Conservation (phyloP, 2,888 invertebrate genomes). For the Hemaris fuciformis region DNA sequence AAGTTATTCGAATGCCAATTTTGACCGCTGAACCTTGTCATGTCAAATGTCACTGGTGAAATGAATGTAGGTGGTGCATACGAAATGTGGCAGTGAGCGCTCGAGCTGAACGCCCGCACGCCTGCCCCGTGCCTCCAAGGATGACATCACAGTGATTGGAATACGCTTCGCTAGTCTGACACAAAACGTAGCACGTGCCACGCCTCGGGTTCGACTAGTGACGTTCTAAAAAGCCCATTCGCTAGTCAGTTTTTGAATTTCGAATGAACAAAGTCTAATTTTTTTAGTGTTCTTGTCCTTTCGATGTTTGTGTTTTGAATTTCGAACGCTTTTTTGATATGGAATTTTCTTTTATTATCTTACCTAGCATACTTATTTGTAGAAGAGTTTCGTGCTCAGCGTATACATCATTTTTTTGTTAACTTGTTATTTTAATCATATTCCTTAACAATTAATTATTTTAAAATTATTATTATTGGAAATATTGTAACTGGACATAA, state of each 20-base stretch:
- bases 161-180: conserved; percentile 24
- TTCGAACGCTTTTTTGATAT: no score
- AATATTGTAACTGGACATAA: no score
- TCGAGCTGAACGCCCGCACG: no score
- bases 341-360: no score
- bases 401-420: no score
- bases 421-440: no score
- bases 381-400: no score
- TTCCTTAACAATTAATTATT: no score
- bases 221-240: conserved; percentile 11
- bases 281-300: not conserved
- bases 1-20: conserved; percentile 28
- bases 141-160: conserved; percentile 64
- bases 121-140: conserved; percentile 28
- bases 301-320: no score
- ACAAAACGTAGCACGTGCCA: not conserved
- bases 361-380: no score
- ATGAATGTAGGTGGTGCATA: conserved; percentile 50
- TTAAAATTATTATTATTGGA: no score
- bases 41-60: conserved; percentile 59
- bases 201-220: not conserved
- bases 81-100: conserved; percentile 36
- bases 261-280: not conserved
- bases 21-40: conserved; percentile 43
- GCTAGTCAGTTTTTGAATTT: conserved; percentile 15